These are phyloP conservation scores for Perodicticus potto DNA, from an alignment of 2,797 vertebrate genomes.

Conservation along the genomic window DNA sequence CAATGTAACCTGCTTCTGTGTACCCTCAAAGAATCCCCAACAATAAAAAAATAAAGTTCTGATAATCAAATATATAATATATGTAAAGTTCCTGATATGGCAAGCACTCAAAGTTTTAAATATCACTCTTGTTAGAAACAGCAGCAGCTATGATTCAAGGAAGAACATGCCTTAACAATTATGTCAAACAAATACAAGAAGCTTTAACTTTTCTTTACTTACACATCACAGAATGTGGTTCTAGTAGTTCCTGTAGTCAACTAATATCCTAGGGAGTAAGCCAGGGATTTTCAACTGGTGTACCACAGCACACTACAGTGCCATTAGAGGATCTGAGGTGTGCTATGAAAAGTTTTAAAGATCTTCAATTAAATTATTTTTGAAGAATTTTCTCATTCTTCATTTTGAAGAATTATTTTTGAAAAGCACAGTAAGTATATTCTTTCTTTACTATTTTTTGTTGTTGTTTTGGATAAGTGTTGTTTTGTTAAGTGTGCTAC, in stretches of 20 bases:
- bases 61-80: neutral
- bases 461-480: too few species aligned
- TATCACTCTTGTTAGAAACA: neutral
- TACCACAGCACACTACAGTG: too few species aligned
- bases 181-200: neutral
- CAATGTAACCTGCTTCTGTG: too few species aligned
- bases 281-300: neutral
- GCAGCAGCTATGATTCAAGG: neutral
- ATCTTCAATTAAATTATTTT: too few species aligned
- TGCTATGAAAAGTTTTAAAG: too few species aligned
- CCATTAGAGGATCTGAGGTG: too few species aligned
- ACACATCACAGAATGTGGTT: neutral
- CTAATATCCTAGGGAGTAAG: neutral
- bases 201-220: neutral
- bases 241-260: neutral
- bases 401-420: too few species aligned
- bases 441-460: too few species aligned
- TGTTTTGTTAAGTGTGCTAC: too few species aligned
- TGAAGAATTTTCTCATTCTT: too few species aligned
- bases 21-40: too few species aligned
- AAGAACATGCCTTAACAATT: neutral
- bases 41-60: neutral
- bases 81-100: neutral
- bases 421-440: too few species aligned
- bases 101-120: neutral